Percentiles rank a stretch among this genome's conserved stretches.
Evolutionary conservation across 2,888 invertebrate species (phyloP).

Genomic region (Copidosoma aretas): DNA sequence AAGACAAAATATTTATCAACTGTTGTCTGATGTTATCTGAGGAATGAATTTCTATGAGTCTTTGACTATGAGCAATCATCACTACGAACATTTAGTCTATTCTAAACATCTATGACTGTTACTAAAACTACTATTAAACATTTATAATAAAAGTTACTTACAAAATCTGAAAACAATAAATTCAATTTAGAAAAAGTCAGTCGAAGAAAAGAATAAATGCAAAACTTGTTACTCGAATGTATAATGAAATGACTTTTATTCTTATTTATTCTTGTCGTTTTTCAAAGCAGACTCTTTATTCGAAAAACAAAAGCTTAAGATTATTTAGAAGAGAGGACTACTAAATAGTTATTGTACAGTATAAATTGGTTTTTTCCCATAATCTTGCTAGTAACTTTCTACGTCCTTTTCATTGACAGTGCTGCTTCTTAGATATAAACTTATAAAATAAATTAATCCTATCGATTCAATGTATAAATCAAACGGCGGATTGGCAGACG

Average conservation of each 20-base stretch:
- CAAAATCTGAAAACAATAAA: constrained; percentile 22
- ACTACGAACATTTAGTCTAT: constrained; percentile 1
- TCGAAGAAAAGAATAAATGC: constrained; percentile 33
- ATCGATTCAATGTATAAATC: constrained; percentile 31
- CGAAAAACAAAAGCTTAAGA: constrained; percentile 38
- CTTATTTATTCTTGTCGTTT: constrained; percentile 41
- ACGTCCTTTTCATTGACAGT: constrained; percentile 35
- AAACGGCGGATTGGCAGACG: constrained; percentile 38
- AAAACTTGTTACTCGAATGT: constrained; percentile 35
- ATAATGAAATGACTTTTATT: constrained; percentile 44
- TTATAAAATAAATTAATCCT: constrained; percentile 42
- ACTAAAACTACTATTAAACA: constrained; percentile 9
- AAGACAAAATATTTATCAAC: not conserved
- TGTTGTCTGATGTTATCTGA: not conserved
- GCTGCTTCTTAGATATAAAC: constrained; percentile 39
- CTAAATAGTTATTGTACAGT: constrained; percentile 42
- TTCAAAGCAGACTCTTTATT: constrained; percentile 40
- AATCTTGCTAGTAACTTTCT: constrained; percentile 35
- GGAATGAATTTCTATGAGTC: not conserved
- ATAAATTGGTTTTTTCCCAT: constrained; percentile 35
- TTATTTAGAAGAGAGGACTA: constrained; percentile 43
- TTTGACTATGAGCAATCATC: not conserved
- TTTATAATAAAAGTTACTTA: constrained; percentile 13
- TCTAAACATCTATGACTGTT: not conserved
- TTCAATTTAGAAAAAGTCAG: constrained; percentile 7